Conservation (phyloP, 2,888 invertebrate species). For the Selenia dentaria region DNA sequence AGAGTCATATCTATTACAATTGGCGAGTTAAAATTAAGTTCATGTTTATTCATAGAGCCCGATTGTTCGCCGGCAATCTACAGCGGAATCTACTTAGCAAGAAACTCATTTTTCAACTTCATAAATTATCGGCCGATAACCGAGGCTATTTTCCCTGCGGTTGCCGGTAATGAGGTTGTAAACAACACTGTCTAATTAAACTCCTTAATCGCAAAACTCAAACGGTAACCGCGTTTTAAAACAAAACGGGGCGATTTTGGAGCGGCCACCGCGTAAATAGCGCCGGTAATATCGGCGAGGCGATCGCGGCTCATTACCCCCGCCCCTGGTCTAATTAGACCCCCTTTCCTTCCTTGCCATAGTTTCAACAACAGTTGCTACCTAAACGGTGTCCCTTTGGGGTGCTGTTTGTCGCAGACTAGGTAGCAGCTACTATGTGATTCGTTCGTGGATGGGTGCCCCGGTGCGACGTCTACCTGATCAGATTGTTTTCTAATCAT, state of each 20-base stretch:
- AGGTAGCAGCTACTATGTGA: neutral
- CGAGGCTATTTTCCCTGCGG: slow-evolving; percentile 68
- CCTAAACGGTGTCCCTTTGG: slow-evolving; percentile 18
- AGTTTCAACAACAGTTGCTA: slow-evolving; percentile 22
- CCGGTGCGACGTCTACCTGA: slow-evolving; percentile 37
- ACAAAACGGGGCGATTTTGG: slow-evolving; percentile 83
- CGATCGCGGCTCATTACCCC: slow-evolving; percentile 84
- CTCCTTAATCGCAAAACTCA: slow-evolving; percentile 84
- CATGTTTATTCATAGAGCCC: slow-evolving; percentile 66
- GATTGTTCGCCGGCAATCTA: slow-evolving; percentile 63
- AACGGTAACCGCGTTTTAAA: slow-evolving; percentile 82
- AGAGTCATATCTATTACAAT: slow-evolving; percentile 36
- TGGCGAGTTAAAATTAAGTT: slow-evolving; percentile 45
- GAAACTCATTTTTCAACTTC: slow-evolving; percentile 79
- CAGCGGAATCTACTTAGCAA: slow-evolving; percentile 63
- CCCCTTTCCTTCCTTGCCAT: slow-evolving; percentile 54
- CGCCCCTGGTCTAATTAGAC: slow-evolving; percentile 77
- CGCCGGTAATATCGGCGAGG: slow-evolving; percentile 81
- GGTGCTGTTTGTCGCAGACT: slow-evolving; percentile 14
- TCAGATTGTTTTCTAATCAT: slow-evolving; percentile 82
- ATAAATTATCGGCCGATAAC: slow-evolving; percentile 79
- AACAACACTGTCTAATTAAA: slow-evolving; percentile 84
- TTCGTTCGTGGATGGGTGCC: slow-evolving; percentile 4
- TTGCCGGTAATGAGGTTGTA: slow-evolving; percentile 81
- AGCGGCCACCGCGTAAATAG: slow-evolving; percentile 82